Evolutionary conservation across 2,888 invertebrate species (phyloP).

Genomic region (Zele albiditarsus): DNA sequence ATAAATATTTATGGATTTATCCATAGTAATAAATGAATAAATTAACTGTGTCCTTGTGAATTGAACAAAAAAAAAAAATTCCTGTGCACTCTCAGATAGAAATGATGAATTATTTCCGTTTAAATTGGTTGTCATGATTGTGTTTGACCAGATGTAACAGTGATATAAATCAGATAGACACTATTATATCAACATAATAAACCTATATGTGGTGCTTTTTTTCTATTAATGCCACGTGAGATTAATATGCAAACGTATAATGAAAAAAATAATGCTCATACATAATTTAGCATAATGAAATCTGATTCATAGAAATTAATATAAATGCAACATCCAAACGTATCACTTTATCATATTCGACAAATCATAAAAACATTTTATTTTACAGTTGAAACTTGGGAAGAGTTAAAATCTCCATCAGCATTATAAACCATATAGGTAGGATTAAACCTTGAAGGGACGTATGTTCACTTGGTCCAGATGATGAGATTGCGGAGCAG

Average conservation of each 20-base stretch:
- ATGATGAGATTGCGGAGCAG: constrained; percentile 63
- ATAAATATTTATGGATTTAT: too few relatives aligned
- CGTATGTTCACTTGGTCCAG: constrained; percentile 54
- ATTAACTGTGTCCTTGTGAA: not conserved
- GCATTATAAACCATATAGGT: not conserved
- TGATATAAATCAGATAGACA: not conserved
- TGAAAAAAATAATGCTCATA: not conserved
- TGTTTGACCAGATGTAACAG: not conserved
- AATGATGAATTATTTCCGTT: not conserved
- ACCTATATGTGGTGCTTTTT: not conserved
- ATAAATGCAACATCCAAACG: not conserved
- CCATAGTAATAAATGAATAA: not conserved
- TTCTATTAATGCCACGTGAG: not conserved
- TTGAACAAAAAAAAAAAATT: not conserved
- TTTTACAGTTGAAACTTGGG: too few relatives aligned
- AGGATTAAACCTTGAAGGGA: constrained; percentile 2
- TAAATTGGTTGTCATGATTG: not conserved
- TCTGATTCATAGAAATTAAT: not conserved
- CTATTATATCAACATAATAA: not conserved
- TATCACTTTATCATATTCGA: not conserved
- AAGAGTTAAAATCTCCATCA: too few relatives aligned
- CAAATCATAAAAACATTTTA: too few relatives aligned
- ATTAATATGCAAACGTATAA: not conserved
- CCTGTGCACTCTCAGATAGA: not conserved
- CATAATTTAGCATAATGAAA: not conserved